These are phyloP conservation scores for Pachycephala philippinensis DNA, from an alignment of 2,113 vertebrate species.

Conservation along the genomic window DNA sequence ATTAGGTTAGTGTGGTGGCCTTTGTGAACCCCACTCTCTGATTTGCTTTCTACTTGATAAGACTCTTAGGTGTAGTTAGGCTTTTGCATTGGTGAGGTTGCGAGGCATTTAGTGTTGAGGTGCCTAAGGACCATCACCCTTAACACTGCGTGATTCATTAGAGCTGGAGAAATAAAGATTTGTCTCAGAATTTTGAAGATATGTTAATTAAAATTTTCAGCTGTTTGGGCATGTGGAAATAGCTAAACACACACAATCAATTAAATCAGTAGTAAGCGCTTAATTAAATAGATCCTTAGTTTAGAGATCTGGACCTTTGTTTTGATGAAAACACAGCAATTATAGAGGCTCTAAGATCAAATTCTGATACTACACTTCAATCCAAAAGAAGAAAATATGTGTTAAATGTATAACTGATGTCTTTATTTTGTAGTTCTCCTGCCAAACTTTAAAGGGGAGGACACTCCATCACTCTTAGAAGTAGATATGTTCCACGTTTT, in stretches of 20 bases:
- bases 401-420: background rate
- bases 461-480: constrained; percentile 85
- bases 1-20: background rate
- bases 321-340: background rate
- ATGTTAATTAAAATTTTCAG: background rate
- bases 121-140: background rate
- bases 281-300: background rate
- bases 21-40: background rate
- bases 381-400: background rate
- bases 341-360: background rate
- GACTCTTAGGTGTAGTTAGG: background rate
- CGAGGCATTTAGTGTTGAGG: background rate
- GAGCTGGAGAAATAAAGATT: background rate
- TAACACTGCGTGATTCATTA: background rate
- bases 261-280: background rate
- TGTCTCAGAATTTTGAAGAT: background rate
- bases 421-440: constrained; percentile 79
- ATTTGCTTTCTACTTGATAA: background rate
- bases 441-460: constrained; percentile 80
- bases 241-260: background rate
- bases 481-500: constrained; percentile 92
- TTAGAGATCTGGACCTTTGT: background rate
- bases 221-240: background rate
- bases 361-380: background rate
- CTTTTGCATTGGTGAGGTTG: background rate